Base-by-base conservation (phyloP, 1,140 invertebrate species). In the Mylabris phalerata region DNA sequence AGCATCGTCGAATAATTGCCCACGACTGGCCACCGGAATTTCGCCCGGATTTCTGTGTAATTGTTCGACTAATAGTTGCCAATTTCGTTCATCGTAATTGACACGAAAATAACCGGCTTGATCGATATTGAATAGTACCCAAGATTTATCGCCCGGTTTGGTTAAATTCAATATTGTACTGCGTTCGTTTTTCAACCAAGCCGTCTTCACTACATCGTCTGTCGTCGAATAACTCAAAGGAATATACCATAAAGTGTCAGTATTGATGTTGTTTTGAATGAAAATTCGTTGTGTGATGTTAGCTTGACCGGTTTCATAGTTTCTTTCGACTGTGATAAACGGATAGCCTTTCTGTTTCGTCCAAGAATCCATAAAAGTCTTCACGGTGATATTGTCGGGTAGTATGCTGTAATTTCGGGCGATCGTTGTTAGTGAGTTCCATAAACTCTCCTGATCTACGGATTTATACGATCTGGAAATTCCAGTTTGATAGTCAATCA, bases 11-110 rank as follows among this genome's bases (percentile, higher is more conserved):
- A 82, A 64, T 2, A 89, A 72, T 63, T 88, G 85, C 0, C 84
- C 86, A 43, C 88, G 79, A 55, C 88, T 88, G 0, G 87, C 75
- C 0, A 81, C 74, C 64, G 86, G 75, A 62, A 89, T 85, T 9
- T 78, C 67, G 2, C 71, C 60, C 10, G 73, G 75, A 55, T 75
- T 67, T 1, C 61, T 52, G 5, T 68, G 57, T n/a, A 86, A 64
- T 19, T 79, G 75, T 1, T 72, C 50, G 2, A 72, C 71, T 7
- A 86, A 66, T n/a, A 79, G 62, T 26, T 75, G 67, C 85, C 84
- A 86, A 68, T 84, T 85, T 26, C 73, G 65, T 10, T 64, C 46
- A 54, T 86, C 83, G 67, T 86, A 86, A 69, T 85, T 84, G 2
- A 86, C 82, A 41, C 82, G 72, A 63, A 82, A 84, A 62, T 80